Base-by-base conservation (phyloP, 2,797 vertebrate species). In the Darevskia nairensis region DNA sequence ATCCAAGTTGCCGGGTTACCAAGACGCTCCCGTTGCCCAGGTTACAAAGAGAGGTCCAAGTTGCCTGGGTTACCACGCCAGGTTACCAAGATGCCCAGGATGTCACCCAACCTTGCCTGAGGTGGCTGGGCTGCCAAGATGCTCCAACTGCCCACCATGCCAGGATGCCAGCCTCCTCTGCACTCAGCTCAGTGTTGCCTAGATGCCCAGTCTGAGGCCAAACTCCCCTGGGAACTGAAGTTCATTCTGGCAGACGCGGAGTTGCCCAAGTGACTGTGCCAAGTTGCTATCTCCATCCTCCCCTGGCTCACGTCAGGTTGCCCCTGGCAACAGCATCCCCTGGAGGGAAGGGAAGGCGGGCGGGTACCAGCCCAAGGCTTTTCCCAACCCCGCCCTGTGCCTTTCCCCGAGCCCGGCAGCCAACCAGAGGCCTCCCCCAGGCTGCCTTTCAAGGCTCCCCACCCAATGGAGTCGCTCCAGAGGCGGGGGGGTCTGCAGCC, bases 241-340 rank as follows among this genome's bases (percentile, higher is more conserved):
- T 74, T 35, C 46, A 27, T 59, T 41, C 41, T 71, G 81, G 27
- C 74, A 61, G 74, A 7, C 1, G 1, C 68, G 15, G 35, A n/a
- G 76, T 69, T 13, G 61, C 80, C 39, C 44, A 27, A 84, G 90
- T 46, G 50, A 71, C 74, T 15, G 41, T 78, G 80, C 69, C 80
- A 61, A 76, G 29, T 13, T 29, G 61, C 89, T 64, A 46, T 71
- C 71, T 77, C 61, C 77, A 81, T 88, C 85, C 64, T 89, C 82
- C 50, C 44, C 4, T 10, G 41, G 84, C 55, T 55, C 76, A 82
- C 77, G n/a, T 44, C 46, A 21, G 87, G 85, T 89, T 84, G 81
- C 84, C 87, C 80, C 39, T 75, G 71, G 90, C 79, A 89, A 83
- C 77, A 71, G 75, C 86, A 84, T 84, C 82, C 82, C 66, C 64